These are phyloP conservation scores for Pelecanus crispus DNA, from an alignment of 2,113 vertebrate species.

Conservation along the genomic window DNA sequence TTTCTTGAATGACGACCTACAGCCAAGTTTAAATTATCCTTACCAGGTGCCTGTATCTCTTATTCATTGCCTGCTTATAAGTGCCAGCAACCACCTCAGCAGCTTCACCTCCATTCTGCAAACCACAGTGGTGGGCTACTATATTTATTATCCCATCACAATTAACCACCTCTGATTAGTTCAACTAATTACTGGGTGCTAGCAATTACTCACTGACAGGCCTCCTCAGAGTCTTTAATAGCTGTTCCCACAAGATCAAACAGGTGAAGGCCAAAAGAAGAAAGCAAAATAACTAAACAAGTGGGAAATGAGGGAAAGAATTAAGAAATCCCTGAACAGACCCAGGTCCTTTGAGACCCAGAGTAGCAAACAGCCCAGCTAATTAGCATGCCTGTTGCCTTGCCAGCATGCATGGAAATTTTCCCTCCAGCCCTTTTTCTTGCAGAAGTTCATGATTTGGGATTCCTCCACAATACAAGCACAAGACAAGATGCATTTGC, in stretches of 20 bases:
- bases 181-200: slow-evolving; percentile 55
- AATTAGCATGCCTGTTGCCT: slow-evolving; percentile 31
- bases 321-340: slow-evolving; percentile 47
- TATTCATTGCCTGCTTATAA: not conserved
- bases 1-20: not conserved
- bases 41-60: not conserved
- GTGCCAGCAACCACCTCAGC: not conserved
- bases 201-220: slow-evolving; percentile 42
- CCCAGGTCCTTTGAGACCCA: slow-evolving; percentile 5
- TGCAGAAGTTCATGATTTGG: not conserved
- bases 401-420: not conserved
- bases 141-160: slow-evolving; percentile 36
- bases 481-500: not conserved
- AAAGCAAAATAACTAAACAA: slow-evolving; percentile 44
- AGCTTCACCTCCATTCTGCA: not conserved
- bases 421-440: slow-evolving; percentile 8
- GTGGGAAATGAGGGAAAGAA: slow-evolving; percentile 45
- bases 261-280: slow-evolving; percentile 52
- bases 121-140: not conserved
- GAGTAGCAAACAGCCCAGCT: slow-evolving; percentile 27
- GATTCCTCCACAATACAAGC: not conserved
- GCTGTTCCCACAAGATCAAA: slow-evolving; percentile 44
- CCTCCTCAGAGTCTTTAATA: slow-evolving; percentile 28
- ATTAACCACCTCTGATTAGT: slow-evolving; percentile 53
- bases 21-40: not conserved